Conservation (phyloP, 2,797 vertebrate genomes). For the Microctenopoma stevenorrisi region DNA sequence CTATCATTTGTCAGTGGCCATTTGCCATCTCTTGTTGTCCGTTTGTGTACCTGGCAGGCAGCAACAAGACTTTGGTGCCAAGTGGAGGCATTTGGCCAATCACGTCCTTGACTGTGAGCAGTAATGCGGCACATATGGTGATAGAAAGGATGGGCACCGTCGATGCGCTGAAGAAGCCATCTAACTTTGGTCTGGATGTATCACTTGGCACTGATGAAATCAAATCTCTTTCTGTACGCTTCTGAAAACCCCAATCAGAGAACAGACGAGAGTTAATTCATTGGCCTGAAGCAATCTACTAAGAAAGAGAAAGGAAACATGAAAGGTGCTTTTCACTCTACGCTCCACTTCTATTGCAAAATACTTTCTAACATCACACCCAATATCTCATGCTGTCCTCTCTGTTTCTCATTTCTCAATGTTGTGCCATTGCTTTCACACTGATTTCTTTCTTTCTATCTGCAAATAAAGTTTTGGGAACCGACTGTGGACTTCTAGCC, state of each 20-base stretch:
- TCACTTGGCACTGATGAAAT: slow-evolving; percentile 60
- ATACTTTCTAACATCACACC: slow-evolving; percentile 30
- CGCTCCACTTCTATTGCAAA: slow-evolving; percentile 40
- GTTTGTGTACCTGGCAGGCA: slow-evolving; percentile 75
- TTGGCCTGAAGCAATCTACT: slow-evolving; percentile 42
- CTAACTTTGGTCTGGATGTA: slow-evolving; percentile 57
- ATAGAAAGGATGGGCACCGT: slow-evolving; percentile 39
- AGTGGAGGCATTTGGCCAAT: slow-evolving; percentile 47
- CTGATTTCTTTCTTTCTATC: slow-evolving; percentile 39
- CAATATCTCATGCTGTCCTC: slow-evolving; percentile 14
- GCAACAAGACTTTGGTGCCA: slow-evolving; percentile 51
- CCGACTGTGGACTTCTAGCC: slow-evolving; percentile 41
- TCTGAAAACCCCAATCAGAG: slow-evolving; percentile 55
- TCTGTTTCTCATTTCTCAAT: slow-evolving; percentile 37
- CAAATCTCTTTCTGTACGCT: slow-evolving; percentile 36
- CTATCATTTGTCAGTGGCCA: slow-evolving; percentile 57
- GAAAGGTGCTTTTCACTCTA: slow-evolving; percentile 26
- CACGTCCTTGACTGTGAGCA: slow-evolving; percentile 48
- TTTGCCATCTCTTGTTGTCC: slow-evolving; percentile 64
- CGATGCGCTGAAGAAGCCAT: slow-evolving; percentile 44
- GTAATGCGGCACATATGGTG: slow-evolving; percentile 70
- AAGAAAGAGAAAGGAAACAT: slow-evolving; percentile 40
- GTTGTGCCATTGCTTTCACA: slow-evolving; percentile 42
- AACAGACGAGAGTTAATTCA: slow-evolving; percentile 45
- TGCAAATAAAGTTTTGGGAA: slow-evolving; percentile 30